These are phyloP conservation scores for Acanthosoma haemorrhoidale DNA, from an alignment of 2,888 invertebrate species.

Conservation along the genomic window DNA sequence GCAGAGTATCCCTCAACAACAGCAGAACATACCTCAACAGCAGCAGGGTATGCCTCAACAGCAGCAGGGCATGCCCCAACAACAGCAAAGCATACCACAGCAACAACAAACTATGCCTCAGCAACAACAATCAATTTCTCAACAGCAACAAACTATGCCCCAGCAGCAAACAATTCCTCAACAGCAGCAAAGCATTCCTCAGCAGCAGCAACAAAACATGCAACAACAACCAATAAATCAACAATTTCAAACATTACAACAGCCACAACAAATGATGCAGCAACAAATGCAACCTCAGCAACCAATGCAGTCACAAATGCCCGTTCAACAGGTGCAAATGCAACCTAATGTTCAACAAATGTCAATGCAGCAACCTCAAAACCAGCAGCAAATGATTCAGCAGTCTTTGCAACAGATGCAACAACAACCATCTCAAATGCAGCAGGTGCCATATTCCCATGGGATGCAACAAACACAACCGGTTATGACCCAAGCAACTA, in stretches of 20 bases:
- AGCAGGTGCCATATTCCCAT: conserved; percentile 38
- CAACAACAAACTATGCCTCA: conserved; percentile 39
- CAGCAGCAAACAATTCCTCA: conserved; percentile 39
- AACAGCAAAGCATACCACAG: conserved; percentile 35
- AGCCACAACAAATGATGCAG: conserved; percentile 39
- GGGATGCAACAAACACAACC: conserved; percentile 31
- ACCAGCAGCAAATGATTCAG: conserved; percentile 37
- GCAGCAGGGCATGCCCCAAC: conserved; percentile 41
- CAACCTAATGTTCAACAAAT: conserved; percentile 39
- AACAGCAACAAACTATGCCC: conserved; percentile 34
- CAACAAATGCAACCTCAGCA: conserved; percentile 43
- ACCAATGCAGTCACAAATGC: conserved; percentile 41
- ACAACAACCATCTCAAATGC: conserved; percentile 39
- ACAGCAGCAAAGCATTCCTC: conserved; percentile 36
- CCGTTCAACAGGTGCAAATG: conserved; percentile 40
- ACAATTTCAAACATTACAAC: conserved; percentile 35
- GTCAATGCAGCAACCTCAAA: conserved; percentile 38
- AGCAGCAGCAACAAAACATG: conserved; percentile 36
- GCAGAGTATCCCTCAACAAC: conserved; percentile 37
- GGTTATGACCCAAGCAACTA: conserved; percentile 35
- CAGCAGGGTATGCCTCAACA: conserved; percentile 40
- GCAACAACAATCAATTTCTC: conserved; percentile 42
- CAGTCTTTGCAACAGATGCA: conserved; percentile 39
- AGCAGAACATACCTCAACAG: conserved; percentile 44
- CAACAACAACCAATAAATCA: conserved; percentile 38